Conservation (phyloP, 2,797 vertebrate genomes). For the Hydrophis major region DNA sequence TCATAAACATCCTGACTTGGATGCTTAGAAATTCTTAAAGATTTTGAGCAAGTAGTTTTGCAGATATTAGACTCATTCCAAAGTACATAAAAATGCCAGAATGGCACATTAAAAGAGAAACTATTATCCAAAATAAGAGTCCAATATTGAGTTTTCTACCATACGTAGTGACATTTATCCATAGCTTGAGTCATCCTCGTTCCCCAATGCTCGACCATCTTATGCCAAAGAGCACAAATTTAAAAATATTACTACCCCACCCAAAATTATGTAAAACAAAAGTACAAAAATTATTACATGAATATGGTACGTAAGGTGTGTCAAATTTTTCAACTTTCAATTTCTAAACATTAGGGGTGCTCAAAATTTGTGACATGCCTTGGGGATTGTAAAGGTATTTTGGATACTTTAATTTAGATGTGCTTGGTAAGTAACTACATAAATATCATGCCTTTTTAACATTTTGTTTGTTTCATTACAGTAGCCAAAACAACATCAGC, state of each 20-base stretch:
- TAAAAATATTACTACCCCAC: background rate
- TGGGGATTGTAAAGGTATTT: too few relatives aligned
- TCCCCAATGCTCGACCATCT: background rate
- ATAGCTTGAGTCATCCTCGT: background rate
- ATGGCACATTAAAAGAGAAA: too few relatives aligned
- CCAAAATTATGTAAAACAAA: background rate
- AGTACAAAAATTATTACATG: background rate
- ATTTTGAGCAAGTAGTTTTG: background rate
- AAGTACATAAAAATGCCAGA: background rate
- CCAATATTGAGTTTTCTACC: background rate
- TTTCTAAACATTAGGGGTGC: too few relatives aligned
- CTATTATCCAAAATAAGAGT: background rate
- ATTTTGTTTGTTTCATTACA: too few relatives aligned
- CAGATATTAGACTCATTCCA: background rate
- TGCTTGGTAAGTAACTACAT: too few relatives aligned
- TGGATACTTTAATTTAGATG: too few relatives aligned
- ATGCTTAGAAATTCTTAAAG: background rate
- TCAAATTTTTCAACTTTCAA: too few relatives aligned
- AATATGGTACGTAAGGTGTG: too few relatives aligned
- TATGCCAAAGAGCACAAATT: background rate
- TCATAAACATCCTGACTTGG: background rate
- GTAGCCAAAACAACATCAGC: background rate
- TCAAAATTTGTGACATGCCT: too few relatives aligned
- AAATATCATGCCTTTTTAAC: too few relatives aligned
- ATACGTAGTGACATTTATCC: background rate